Evolutionary conservation across 2,113 vertebrate genomes (phyloP).

Genomic region (Erythrolamprus reginae): DNA sequence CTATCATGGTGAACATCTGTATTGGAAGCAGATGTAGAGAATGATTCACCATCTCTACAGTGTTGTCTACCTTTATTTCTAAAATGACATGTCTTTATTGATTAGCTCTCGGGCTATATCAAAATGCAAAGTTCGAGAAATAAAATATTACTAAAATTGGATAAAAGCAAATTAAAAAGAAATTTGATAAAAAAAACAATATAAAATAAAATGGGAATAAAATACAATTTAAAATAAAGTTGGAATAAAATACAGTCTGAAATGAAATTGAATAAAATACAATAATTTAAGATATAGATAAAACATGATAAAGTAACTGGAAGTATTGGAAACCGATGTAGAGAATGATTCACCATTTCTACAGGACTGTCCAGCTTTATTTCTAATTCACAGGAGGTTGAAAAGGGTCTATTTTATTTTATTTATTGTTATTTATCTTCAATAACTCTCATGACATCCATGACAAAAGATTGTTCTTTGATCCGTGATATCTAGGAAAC

Average conservation of each 20-base stretch:
- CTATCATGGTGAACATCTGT: neutral
- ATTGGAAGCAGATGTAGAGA: neutral
- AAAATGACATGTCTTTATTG: neutral
- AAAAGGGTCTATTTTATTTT: neutral
- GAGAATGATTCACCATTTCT: neutral
- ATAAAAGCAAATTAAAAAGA: too few relatives aligned
- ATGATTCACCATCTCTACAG: neutral
- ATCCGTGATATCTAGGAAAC: neutral
- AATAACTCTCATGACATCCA: neutral
- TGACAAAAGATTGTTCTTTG: neutral
- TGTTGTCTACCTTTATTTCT: neutral
- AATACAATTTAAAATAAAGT: too few relatives aligned
- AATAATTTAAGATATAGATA: too few relatives aligned
- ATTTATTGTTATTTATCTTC: neutral
- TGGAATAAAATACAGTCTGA: too few relatives aligned
- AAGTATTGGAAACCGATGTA: neutral
- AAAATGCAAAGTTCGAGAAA: too few relatives aligned
- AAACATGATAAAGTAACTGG: too few relatives aligned
- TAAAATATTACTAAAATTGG: too few relatives aligned
- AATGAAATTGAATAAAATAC: too few relatives aligned
- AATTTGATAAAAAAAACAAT: too few relatives aligned
- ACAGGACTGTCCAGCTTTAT: neutral
- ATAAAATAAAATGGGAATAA: too few relatives aligned
- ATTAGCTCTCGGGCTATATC: too few relatives aligned
- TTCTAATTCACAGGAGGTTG: neutral